These are phyloP conservation scores for Styela clava DNA, from an alignment of 23 tunicate genomes.

Conservation along the genomic window DNA sequence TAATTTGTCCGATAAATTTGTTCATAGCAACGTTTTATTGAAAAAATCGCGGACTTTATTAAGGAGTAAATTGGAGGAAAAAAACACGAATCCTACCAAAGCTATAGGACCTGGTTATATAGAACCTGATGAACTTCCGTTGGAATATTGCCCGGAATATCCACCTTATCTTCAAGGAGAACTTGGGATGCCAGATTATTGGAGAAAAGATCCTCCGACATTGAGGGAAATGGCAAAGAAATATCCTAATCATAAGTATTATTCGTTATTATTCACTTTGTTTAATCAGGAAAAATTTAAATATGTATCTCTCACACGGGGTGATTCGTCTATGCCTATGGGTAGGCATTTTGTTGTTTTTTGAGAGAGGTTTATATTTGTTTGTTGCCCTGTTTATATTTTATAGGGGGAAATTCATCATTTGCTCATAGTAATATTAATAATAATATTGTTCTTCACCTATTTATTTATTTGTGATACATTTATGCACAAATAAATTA, in stretches of 20 bases:
- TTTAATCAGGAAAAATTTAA: too few species aligned
- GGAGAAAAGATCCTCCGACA: conserved; percentile 12
- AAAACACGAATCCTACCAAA: background rate
- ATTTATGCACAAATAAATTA: too few species aligned
- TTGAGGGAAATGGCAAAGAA: conserved; percentile 4
- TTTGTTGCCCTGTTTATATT: too few species aligned
- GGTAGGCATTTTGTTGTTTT: too few species aligned
- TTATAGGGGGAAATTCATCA: too few species aligned
- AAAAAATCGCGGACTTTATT: background rate
- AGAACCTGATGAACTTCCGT: background rate
- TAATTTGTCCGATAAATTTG: conserved; percentile 11
- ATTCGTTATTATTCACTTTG: background rate
- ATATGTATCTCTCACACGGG: too few species aligned
- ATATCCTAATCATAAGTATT: conserved; percentile 1
- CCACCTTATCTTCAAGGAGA: conserved; percentile 20
- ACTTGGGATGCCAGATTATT: conserved; percentile 24
- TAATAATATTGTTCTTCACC: too few species aligned
- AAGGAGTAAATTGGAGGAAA: background rate
- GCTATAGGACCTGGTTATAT: background rate
- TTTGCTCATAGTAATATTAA: too few species aligned
- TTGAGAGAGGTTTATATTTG: too few species aligned
- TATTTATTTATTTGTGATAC: too few species aligned
- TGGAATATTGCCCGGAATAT: conserved; percentile 18
- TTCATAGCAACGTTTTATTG: background rate
- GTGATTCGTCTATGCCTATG: too few species aligned